phyloP scores from a whole-genome alignment of 2,888 invertebrate species.

The Agrilus biguttatus region DNA sequence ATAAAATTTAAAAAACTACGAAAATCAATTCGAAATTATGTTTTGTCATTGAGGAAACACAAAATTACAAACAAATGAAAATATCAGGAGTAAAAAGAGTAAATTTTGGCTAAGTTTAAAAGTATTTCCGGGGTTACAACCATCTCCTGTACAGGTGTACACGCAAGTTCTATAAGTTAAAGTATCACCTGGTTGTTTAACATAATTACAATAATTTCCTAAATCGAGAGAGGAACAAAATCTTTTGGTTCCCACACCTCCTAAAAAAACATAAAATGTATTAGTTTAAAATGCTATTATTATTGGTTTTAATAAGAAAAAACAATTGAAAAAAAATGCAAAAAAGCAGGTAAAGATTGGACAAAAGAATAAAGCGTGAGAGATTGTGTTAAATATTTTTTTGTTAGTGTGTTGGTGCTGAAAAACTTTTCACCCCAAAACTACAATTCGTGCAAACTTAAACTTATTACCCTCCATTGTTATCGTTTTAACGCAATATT shows the following conservation, averaged over 20 bases:
- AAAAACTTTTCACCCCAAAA: not conserved
- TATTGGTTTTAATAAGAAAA: not conserved
- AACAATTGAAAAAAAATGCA: too few species aligned
- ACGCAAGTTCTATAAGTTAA: conserved; percentile 72
- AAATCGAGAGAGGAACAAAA: conserved; percentile 76
- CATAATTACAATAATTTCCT: conserved; percentile 83
- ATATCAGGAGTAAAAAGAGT: not conserved
- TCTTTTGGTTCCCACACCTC: conserved; percentile 77
- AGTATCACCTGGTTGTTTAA: conserved; percentile 72
- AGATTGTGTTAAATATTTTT: not conserved
- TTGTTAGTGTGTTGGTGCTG: not conserved
- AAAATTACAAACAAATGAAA: too few species aligned
- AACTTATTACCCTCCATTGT: conserved; percentile 32
- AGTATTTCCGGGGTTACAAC: conserved; percentile 52
- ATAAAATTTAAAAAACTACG: not conserved
- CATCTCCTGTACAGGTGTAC: conserved; percentile 69
- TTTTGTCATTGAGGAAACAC: not conserved
- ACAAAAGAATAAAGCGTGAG: conserved; percentile 1
- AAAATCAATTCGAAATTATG: not conserved
- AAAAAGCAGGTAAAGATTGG: too few species aligned
- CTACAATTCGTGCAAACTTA: not conserved
- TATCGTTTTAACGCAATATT: conserved; percentile 72
- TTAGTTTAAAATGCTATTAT: not conserved
- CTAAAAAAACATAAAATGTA: conserved; percentile 33
- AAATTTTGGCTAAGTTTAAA: not conserved